Conservation (phyloP, 2,888 invertebrate genomes). For the Drosophila robusta region DNA sequence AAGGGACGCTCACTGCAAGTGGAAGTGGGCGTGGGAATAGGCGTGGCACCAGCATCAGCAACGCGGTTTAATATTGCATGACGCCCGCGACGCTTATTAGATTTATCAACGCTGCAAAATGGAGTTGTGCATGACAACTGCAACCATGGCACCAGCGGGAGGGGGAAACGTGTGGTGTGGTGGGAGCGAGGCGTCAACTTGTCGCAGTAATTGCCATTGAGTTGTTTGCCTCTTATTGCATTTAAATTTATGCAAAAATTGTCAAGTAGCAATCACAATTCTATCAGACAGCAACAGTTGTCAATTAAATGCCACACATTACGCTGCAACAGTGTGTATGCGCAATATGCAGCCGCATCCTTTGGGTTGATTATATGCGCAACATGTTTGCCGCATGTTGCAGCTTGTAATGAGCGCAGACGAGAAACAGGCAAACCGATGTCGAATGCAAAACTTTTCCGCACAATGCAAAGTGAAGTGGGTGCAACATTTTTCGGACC, state of each 20-base stretch:
- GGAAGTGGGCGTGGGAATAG: neutral
- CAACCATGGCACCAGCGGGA: neutral
- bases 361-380: constrained; percentile 33
- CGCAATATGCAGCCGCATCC: constrained; percentile 43
- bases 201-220: constrained; percentile 51
- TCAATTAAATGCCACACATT: constrained; percentile 52
- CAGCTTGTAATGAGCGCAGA: constrained; percentile 37
- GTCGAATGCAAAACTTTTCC: constrained; percentile 5
- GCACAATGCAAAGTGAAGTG: constrained; percentile 1
- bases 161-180: neutral
- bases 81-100: constrained; percentile 73
- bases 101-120: constrained; percentile 70
- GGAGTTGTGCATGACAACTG: constrained; percentile 60
- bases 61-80: constrained; percentile 62
- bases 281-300: constrained; percentile 79
- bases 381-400: constrained; percentile 44
- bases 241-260: constrained; percentile 59
- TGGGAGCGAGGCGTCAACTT: constrained; percentile 29
- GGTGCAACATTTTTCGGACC: neutral
- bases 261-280: constrained; percentile 66
- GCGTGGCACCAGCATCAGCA: constrained; percentile 14
- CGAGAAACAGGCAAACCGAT: constrained; percentile 2
- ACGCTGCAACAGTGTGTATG: constrained; percentile 49
- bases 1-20: constrained; percentile 42
- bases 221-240: constrained; percentile 45